Conservation (phyloP, 2,888 invertebrate species). For the Sthenelais limicola region DNA sequence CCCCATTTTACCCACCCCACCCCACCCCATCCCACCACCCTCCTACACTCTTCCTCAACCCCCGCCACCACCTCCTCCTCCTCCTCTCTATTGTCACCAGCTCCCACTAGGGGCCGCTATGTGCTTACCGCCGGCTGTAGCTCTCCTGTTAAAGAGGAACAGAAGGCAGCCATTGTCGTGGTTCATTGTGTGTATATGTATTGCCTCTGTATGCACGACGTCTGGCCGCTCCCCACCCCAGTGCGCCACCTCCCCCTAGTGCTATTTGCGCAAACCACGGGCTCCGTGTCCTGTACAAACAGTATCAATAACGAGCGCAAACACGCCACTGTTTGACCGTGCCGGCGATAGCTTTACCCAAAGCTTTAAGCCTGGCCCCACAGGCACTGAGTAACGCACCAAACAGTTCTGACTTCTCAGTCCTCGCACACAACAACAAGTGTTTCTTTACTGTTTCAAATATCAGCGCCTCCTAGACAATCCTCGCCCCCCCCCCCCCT, state of each 20-base stretch:
- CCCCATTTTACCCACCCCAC: no score
- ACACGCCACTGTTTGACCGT: slow-evolving; percentile 1
- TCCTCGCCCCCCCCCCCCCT: no score
- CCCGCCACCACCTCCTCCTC: no score
- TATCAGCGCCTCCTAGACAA: neutral
- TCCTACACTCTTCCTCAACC: no score
- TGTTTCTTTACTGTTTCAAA: slow-evolving; percentile 35
- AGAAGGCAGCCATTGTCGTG: slow-evolving; percentile 16
- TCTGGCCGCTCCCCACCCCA: neutral
- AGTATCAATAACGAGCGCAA: slow-evolving; percentile 29
- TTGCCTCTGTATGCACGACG: neutral
- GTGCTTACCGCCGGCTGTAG: no score
- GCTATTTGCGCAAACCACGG: slow-evolving; percentile 9
- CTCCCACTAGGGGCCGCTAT: no score
- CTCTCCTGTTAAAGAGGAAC: no score
- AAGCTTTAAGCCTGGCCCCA: slow-evolving; percentile 7
- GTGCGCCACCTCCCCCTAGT: neutral
- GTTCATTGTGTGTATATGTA: slow-evolving; percentile 26
- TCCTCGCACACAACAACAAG: slow-evolving; percentile 12
- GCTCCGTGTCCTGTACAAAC: slow-evolving; percentile 23
- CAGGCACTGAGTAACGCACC: slow-evolving; percentile 17
- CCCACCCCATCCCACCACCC: no score
- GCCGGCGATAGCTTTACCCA: slow-evolving; percentile 17
- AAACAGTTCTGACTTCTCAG: slow-evolving; percentile 28
- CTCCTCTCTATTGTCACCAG: no score